These are phyloP conservation scores for Pipra filicauda DNA, from an alignment of 2,113 vertebrate genomes.

Conservation along the genomic window DNA sequence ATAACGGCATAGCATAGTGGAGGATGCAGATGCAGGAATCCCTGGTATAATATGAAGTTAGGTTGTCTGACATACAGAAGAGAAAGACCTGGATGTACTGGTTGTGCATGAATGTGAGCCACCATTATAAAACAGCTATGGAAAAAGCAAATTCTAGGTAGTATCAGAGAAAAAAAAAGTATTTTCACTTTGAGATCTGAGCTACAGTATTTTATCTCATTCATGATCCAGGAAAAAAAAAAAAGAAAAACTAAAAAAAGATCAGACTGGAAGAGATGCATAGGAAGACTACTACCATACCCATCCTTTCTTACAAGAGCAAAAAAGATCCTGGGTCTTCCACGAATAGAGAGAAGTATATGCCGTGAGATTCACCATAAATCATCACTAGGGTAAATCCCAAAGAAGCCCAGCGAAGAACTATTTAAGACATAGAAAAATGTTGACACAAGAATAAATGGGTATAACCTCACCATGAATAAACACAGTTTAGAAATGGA, in stretches of 20 bases:
- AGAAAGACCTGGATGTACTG: background rate
- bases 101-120: background rate
- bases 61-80: background rate
- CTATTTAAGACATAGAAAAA: constrained; percentile 58
- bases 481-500: constrained; percentile 46
- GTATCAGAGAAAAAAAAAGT: background rate
- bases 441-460: constrained; percentile 48
- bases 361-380: constrained; percentile 7
- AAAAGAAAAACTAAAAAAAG: background rate
- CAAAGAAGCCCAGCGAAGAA: background rate
- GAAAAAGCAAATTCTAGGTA: background rate
- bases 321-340: background rate
- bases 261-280: background rate
- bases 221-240: background rate
- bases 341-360: background rate
- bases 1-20: background rate
- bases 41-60: background rate
- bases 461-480: constrained; percentile 43
- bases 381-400: constrained; percentile 19
- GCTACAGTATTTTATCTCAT: background rate
- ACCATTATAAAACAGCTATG: background rate
- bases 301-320: background rate
- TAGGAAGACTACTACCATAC: background rate
- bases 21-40: background rate
- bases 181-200: background rate